Percentiles rank a stretch among this genome's conserved stretches.
Evolutionary conservation across 2,797 vertebrate genomes (phyloP).

Genomic region (Rhinella marina): DNA sequence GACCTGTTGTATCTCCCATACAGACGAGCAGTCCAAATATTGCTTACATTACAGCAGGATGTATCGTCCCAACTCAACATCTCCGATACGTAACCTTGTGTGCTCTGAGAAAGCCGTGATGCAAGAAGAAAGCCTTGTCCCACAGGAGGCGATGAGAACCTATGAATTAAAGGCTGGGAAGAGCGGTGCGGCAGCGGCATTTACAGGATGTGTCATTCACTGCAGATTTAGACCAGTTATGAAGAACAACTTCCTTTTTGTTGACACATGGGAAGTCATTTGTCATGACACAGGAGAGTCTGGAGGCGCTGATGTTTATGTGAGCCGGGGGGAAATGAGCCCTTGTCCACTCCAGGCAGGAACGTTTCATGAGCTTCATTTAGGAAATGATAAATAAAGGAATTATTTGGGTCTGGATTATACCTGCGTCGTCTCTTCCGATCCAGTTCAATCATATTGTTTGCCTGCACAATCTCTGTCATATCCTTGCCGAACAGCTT

Average conservation of each 20-base stretch:
- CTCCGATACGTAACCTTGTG: conserved; percentile 63
- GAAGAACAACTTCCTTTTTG: conserved; percentile 73
- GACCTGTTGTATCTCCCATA: background rate
- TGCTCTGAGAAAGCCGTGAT: conserved; percentile 65
- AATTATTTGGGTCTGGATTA: conserved; percentile 50
- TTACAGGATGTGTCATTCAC: conserved; percentile 70
- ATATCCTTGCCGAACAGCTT: conserved; percentile 42
- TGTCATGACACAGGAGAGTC: conserved; percentile 72
- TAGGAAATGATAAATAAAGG: conserved; percentile 72
- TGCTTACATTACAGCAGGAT: conserved; percentile 63
- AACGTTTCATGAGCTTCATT: conserved; percentile 70
- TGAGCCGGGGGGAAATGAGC: conserved; percentile 74
- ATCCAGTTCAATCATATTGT: conserved; percentile 45
- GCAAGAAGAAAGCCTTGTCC: conserved; percentile 51
- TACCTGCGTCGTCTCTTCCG: conserved; percentile 56
- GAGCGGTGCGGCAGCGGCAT: conserved; percentile 50
- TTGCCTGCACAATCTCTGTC: conserved; percentile 44
- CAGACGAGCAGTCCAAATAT: no score
- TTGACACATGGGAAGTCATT: conserved; percentile 76
- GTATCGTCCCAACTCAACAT: conserved; percentile 63
- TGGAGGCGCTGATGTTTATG: conserved; percentile 77
- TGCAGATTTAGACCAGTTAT: conserved; percentile 71
- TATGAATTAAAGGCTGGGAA: conserved; percentile 62
- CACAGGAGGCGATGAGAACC: conserved; percentile 49
- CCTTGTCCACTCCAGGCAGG: conserved; percentile 70